Percentiles rank a stretch among this genome's conserved stretches.
Evolutionary conservation across 2,888 invertebrate species (phyloP).

Genomic region (Hermodice carunculata): DNA sequence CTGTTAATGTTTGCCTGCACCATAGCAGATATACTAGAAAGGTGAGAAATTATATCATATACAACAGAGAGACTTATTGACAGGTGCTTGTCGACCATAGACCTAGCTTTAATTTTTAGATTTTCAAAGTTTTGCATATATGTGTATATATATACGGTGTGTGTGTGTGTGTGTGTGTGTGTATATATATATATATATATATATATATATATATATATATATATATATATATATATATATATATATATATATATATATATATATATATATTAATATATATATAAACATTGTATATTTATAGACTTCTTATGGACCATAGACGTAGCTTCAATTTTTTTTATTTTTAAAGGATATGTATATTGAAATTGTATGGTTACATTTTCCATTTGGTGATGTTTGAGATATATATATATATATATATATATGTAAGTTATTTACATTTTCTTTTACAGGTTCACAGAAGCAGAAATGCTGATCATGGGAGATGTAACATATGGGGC

Average conservation of each 20-base stretch:
- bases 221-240: slow-evolving; percentile 1
- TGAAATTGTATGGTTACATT: too few species aligned
- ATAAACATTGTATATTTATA: slow-evolving; percentile 4
- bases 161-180: background rate
- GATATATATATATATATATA: slow-evolving; percentile 24
- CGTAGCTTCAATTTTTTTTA: too few species aligned
- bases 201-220: background rate
- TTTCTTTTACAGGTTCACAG: slow-evolving; percentile 76
- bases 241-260: slow-evolving; percentile 19
- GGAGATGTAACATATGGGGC: slow-evolving; percentile 99
- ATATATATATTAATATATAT: slow-evolving; percentile 18
- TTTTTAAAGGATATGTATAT: too few species aligned
- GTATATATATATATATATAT: background rate
- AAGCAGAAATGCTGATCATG: slow-evolving; percentile 94
- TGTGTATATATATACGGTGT: too few species aligned
- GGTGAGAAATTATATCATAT: too few species aligned
- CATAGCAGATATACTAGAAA: slow-evolving; percentile 91
- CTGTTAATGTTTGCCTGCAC: slow-evolving; percentile 92
- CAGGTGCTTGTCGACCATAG: too few species aligned
- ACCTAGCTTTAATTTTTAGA: too few species aligned
- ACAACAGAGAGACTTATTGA: too few species aligned
- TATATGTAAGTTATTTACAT: slow-evolving; percentile 14
- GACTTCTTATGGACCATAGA: background rate
- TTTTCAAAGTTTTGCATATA: background rate
- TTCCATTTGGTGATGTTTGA: background rate